A percentile compares a stretch with the other conserved stretches of the same genome.
phyloP scores from a whole-genome alignment of 2,113 vertebrate genomes.

The Alligator mississippiensis region DNA sequence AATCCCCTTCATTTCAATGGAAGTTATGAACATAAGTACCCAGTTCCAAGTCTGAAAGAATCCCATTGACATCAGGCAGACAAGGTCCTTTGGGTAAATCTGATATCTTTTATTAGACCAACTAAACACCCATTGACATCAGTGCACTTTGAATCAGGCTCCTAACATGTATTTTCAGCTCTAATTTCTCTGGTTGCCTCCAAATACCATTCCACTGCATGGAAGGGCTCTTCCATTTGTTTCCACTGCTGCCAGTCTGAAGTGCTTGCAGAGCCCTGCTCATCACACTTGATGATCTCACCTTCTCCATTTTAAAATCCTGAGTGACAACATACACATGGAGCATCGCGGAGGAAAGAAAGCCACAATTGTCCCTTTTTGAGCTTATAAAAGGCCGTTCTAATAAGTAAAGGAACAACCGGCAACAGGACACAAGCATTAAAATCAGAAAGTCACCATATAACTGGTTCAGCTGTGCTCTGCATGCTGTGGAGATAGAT shows the following conservation, averaged over 20 bases:
- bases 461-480: neutral
- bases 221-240: neutral
- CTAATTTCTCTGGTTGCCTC: neutral
- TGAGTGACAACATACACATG: neutral
- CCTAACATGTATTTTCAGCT: neutral
- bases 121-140: neutral
- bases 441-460: neutral
- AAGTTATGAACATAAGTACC: neutral
- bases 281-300: neutral
- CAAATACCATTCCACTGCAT: neutral
- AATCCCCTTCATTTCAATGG: neutral
- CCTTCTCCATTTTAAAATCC: neutral
- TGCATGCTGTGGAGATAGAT: fast-evolving
- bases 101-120: too few species aligned
- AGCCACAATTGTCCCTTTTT: neutral
- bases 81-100: too few species aligned
- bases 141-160: neutral
- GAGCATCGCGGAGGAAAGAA: neutral
- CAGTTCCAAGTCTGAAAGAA: too few species aligned
- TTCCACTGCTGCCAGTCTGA: neutral
- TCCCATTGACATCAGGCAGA: too few species aligned
- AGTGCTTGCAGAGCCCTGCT: neutral
- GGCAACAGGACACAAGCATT: neutral
- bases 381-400: neutral
- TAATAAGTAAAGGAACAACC: neutral